phyloP scores from a whole-genome alignment of 1,140 invertebrate species.

The Uloborus diversus region DNA sequence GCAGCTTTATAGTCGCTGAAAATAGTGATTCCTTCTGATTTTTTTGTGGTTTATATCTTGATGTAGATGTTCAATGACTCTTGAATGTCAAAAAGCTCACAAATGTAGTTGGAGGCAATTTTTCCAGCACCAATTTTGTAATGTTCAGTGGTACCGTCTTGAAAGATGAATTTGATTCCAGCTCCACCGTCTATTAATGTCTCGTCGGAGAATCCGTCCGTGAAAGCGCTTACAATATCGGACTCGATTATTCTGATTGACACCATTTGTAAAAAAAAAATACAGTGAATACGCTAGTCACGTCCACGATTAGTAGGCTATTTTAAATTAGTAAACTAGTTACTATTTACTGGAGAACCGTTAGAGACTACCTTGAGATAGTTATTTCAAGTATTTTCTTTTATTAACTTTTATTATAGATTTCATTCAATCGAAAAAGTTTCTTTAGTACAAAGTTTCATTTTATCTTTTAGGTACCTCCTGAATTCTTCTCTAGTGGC shows the following conservation, averaged over 20 bases:
- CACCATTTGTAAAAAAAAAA: too few species aligned
- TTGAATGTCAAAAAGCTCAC: background rate
- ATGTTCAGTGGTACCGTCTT: background rate
- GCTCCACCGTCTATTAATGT: background rate
- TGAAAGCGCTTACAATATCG: background rate
- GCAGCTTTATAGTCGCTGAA: background rate
- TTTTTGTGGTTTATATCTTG: background rate
- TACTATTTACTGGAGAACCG: too few species aligned
- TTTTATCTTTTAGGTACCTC: conserved; percentile 76
- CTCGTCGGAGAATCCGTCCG: background rate
- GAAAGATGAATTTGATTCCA: background rate
- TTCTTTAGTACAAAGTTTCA: too few species aligned
- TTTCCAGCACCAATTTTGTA: too few species aligned
- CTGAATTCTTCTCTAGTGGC: conserved; percentile 87
- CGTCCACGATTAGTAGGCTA: too few species aligned
- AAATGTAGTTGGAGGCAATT: background rate
- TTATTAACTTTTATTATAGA: too few species aligned
- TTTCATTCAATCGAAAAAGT: too few species aligned
- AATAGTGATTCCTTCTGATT: background rate
- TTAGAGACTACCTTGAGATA: too few species aligned
- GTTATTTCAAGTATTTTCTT: too few species aligned
- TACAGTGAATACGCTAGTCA: too few species aligned
- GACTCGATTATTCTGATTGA: too few species aligned
- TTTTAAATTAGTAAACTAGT: too few species aligned
- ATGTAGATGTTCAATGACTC: background rate